Base-by-base conservation (phyloP, 2,797 vertebrate species). In the Anabacerthia variegaticeps region DNA sequence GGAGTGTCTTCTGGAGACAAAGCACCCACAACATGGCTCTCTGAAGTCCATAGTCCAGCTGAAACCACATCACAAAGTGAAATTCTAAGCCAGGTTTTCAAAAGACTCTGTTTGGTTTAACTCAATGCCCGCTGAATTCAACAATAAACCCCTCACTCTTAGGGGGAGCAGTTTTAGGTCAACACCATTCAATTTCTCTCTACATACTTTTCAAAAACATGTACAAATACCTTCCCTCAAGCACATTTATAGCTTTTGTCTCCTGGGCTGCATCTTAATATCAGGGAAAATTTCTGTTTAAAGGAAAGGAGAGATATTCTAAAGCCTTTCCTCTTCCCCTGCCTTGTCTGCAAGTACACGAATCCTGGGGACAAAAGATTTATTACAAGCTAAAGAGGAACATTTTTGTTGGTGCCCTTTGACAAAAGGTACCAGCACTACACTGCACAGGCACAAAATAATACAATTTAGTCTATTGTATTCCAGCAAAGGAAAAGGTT, bases 381-480 rank as follows among this genome's bases (percentile, higher is more conserved):
- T 96, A 85, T 92, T 77, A 43, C 56, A 77, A 87, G 51, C 56
- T 80, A 58, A 92, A 93, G 61, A 88, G 89, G 67, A 92, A 83
- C 61, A 66, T 36, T 92, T 93, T 74, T 87, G 84, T 82, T 75
- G 84, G 43, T 82, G 84, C 92, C 74, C 84, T 95, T 85, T 95
- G 94, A 94, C 88, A 92, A 46, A 82, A 76, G 34, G 34, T 61
- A 58, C 52, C 63, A 81, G 71, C 36, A 44, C 62, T 85, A n/a
- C 55, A 41, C 26, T 27, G 63, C 74, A 76, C 44, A 71, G 78
- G 75, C 56, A 91, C 88, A 95, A 91, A 87, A 79, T 44, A 92
- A 89, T 46, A 94, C 92, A 82, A 79, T 97, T 96, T 92, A 90
- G 26, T 22, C 77, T 22, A 23, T 30, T 88, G 86, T 92, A 72